Evolutionary conservation across 2,888 invertebrate species (phyloP), one percentile per base, ranked within the genome.

Genomic region (Nephrotoma appendiculata): DNA sequence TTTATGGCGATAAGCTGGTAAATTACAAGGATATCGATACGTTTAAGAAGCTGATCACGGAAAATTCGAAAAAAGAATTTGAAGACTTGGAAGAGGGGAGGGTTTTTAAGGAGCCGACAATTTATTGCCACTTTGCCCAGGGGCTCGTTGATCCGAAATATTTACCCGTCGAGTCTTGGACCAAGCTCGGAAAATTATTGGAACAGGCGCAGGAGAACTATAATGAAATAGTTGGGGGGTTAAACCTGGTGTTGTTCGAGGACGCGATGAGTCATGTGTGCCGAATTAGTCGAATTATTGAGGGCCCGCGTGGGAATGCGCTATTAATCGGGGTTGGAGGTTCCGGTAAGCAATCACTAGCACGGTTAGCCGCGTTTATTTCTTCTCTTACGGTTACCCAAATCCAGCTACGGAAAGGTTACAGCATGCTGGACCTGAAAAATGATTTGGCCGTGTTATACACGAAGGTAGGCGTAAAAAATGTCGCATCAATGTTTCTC

Each of bases 211-310:
- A 98, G 86, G 93, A 94, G 2, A 94, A 94, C 19, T 98, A 98
- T 90, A 98, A 98, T 90, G 98, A 98, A 89, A 93, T 98, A 88
- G 94, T 96, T 6, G 96, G 97, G 1, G 96, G 96, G 0, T 98
- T 98, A 97, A 98, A 98, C 91, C 92, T 98, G 87, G 98, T 98
- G 2, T 94, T 98, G 7, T 98, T 98, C 90, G 98, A 98, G 90
- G 98, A 98, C 90, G 98, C 98, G n/a, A 97, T 98, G 96, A 94
- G 95, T 88, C 98, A 98, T 90, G 95, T 98, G 86, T 97, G 97
- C 91, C 94, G 96, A 88, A 98, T 98, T 87, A 98, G 97, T 91
- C 95, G 98, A 87, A 98, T 98, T 88, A 92, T 98, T 89, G 98
- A 98, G 91, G 95, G 96, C 1, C 97, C 98, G 0, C 93, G 98